Base-by-base conservation (phyloP, 2,797 vertebrate genomes). In the Menidia menidia region DNA sequence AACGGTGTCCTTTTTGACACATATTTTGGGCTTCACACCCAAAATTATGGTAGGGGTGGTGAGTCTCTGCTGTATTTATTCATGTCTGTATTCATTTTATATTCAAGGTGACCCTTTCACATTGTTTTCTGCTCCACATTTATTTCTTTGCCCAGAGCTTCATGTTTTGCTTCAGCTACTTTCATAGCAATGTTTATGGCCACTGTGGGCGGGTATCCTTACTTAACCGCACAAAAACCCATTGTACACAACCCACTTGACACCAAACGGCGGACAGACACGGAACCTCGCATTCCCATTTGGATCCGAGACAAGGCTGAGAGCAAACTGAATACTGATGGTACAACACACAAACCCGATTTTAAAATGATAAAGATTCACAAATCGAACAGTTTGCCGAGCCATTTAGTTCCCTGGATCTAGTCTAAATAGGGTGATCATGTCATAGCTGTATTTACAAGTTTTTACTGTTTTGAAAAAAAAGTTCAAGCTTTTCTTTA, bases 201-300 rank as follows among this genome's bases (percentile, higher is more conserved):
- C 41, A 13, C 43, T 4, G 32, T 30, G 16, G 55, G 65, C 25
- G 16, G 55, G 11, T 3, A 2, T 31, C 31, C 50, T 61, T 44
- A 60, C 10, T 12, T 14, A 33, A 47, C 41, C 7, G 6, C 58
- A 31, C 19, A 19, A 42, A 63, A 56, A 32, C 35, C 45, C 35
- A 42, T 44, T 33, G 61, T 51, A 43, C 14, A 25, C 32, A 39
- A 33, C 43, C 59, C 42, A 14, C 4, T 9, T 30, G 60, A 41
- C 42, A 32, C 31, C 41, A 44, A 39, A 9, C 48, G 32, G 61
- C 54, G 19, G 42, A 53, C 65, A 45, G 32, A 42, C 35, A 48
- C 41, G 57, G 64, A n/a, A 39, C 51, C 35, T 53, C 3, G 6
- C n/a, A 15, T 61, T n/a, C 33, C 51, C 56, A 52, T 0, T 51